Percentiles rank a stretch among this genome's conserved stretches.
Conservation (phyloP, 2,797 vertebrate species). For the Hirundo rustica region DNA sequence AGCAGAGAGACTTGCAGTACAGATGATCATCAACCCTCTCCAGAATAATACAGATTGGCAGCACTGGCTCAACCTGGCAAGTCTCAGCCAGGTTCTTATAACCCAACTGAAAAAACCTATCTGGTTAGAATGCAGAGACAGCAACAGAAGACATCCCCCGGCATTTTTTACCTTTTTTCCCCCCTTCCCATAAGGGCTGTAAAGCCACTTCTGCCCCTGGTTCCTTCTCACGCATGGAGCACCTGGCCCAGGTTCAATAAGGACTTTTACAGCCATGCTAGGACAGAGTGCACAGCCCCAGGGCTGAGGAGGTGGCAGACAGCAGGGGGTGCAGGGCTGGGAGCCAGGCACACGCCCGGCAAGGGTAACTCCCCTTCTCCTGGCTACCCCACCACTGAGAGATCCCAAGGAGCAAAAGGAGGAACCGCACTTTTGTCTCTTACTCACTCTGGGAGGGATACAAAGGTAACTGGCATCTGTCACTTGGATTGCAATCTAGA, state of each 20-base stretch:
- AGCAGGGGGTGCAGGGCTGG: background rate
- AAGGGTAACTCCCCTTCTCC: background rate
- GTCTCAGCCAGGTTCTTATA: background rate
- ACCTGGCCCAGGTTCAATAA: background rate
- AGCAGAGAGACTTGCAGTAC: background rate
- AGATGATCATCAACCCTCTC: background rate
- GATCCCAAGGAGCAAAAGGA: background rate
- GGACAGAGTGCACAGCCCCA: background rate
- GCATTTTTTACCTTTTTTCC: accelerated
- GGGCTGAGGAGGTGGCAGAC: background rate
- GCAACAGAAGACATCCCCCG: background rate
- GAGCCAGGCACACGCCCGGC: accelerated
- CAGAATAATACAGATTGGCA: background rate
- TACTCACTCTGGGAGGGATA: background rate
- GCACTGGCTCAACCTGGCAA: background rate
- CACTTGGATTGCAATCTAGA: background rate
- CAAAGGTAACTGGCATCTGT: background rate
- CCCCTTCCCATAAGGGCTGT: background rate
- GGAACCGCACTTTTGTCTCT: background rate
- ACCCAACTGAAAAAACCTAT: background rate
- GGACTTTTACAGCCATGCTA: background rate
- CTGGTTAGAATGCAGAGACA: background rate
- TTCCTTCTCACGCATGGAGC: background rate
- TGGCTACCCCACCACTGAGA: background rate
- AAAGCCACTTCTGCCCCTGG: background rate